phyloP scores from a whole-genome alignment of 2,113 vertebrate genomes.

The Hippopotamus amphibius region DNA sequence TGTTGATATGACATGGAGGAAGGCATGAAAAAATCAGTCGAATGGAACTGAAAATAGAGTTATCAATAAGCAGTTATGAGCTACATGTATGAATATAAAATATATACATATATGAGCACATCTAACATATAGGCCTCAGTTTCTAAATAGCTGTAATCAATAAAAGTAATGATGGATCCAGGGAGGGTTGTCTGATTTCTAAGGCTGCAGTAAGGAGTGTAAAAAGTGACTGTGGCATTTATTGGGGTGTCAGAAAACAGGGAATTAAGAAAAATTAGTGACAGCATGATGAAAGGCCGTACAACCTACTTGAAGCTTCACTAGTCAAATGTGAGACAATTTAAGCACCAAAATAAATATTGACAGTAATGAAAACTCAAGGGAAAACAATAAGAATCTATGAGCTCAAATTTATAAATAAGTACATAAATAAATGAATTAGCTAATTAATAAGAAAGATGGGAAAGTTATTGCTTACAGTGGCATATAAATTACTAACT shows the following conservation, averaged over 20 bases:
- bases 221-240: not conserved
- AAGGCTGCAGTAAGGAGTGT: not conserved
- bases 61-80: not conserved
- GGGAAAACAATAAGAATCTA: not conserved
- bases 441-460: not conserved
- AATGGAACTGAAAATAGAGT: not conserved
- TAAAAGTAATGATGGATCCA: not conserved
- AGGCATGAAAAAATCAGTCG: not conserved
- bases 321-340: not conserved
- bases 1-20: not conserved
- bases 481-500: not conserved
- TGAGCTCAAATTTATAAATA: not conserved
- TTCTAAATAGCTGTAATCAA: not conserved
- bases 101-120: not conserved
- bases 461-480: not conserved
- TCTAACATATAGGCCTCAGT: not conserved
- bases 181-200: not conserved
- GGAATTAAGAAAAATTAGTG: not conserved
- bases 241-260: not conserved
- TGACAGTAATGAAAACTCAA: not conserved
- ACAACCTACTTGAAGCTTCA: not conserved
- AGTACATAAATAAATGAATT: not conserved
- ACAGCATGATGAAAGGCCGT: not conserved
- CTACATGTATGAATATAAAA: not conserved
- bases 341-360: not conserved